Evolutionary conservation across 1,140 invertebrate genomes (phyloP).

Genomic region (Andricus grossulariae): DNA sequence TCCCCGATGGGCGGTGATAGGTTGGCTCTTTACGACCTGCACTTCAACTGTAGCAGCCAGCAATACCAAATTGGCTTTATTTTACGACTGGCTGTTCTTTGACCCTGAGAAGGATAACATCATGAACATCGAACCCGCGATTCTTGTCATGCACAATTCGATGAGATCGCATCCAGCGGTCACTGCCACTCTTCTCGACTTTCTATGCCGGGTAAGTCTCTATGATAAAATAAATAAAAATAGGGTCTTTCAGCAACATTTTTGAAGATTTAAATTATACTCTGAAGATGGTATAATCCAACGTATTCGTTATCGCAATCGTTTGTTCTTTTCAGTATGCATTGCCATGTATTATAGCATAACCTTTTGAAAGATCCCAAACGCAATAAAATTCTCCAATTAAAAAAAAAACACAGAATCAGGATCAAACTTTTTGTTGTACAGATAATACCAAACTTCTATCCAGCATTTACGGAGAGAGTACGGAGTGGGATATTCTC

Average conservation of each 20-base stretch:
- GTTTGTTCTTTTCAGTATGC: too few relatives aligned
- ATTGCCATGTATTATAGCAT: too few relatives aligned
- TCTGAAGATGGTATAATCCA: not conserved
- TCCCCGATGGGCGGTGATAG: constrained; percentile 98
- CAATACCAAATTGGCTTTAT: constrained; percentile 96
- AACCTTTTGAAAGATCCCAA: too few relatives aligned
- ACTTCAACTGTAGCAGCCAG: constrained; percentile 95
- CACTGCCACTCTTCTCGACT: constrained; percentile 95
- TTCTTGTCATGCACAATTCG: constrained; percentile 98
- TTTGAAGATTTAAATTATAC: too few relatives aligned
- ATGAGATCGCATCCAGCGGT: constrained; percentile 96
- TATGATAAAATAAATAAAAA: constrained; percentile 1
- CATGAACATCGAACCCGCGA: constrained; percentile 99
- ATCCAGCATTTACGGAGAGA: constrained; percentile 88
- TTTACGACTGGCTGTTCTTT: constrained; percentile 99
- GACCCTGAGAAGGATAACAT: constrained; percentile 97
- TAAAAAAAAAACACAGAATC: not conserved
- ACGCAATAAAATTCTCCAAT: not conserved
- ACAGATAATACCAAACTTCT: constrained; percentile 95
- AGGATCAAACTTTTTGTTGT: constrained; percentile 57
- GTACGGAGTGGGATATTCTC: constrained; percentile 93
- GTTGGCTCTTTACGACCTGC: constrained; percentile 97
- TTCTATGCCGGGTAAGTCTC: constrained; percentile 87
- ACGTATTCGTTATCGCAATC: too few relatives aligned
- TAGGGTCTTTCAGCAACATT: too few relatives aligned